Evolutionary conservation across 2,113 vertebrate species (phyloP).

Genomic region (Cepphus grylle): DNA sequence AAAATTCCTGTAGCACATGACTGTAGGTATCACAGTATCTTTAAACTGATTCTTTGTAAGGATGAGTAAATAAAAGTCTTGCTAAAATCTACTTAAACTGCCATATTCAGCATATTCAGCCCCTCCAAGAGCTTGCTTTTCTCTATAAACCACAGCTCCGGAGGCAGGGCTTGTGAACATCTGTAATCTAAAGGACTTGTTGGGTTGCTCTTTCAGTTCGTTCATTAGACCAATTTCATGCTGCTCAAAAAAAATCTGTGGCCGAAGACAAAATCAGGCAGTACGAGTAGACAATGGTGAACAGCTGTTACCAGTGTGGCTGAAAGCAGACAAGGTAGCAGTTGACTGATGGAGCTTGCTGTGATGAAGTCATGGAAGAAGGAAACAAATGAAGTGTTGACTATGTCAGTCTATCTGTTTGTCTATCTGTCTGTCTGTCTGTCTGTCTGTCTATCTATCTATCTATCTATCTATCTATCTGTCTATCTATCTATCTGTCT

Average conservation of each 20-base stretch:
- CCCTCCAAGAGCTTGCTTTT: background rate
- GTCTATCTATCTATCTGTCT: no score
- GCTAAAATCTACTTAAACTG: background rate
- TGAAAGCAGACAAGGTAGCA: background rate
- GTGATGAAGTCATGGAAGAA: background rate
- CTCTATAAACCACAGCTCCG: background rate
- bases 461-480: background rate
- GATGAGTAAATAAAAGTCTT: background rate
- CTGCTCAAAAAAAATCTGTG: background rate
- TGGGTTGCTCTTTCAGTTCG: background rate
- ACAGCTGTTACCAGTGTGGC: background rate
- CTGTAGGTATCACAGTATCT: background rate
- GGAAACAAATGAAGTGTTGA: background rate
- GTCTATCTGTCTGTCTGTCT: background rate
- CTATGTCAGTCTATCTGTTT: background rate
- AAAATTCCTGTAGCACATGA: background rate
- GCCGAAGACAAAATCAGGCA: background rate
- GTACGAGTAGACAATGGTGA: background rate
- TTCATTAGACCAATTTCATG: background rate
- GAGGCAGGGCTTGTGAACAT: background rate
- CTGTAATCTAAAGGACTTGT: background rate
- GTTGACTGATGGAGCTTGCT: rapidly evolving
- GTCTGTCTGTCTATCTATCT: no score
- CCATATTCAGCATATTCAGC: background rate
- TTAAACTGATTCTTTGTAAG: background rate